Conservation (phyloP, 2,113 vertebrate species). For the Empidonax traillii region DNA sequence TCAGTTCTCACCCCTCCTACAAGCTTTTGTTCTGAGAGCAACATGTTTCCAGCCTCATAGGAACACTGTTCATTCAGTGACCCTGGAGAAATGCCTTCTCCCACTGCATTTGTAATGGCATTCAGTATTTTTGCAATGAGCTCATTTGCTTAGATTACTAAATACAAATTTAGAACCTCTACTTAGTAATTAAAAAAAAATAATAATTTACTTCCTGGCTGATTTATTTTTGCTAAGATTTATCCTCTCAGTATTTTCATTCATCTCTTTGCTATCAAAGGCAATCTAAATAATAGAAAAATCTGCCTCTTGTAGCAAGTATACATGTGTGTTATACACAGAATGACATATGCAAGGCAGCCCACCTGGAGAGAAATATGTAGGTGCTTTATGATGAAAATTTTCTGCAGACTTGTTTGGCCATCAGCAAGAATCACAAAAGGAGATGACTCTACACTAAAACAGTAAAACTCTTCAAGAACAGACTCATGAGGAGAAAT, state of each 20-base stretch:
- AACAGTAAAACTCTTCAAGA: neutral
- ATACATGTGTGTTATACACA: neutral
- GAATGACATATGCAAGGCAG: neutral
- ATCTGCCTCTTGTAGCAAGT: neutral
- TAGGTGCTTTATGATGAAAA: neutral
- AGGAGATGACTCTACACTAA: neutral
- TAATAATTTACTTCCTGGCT: neutral
- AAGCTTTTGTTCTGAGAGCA: neutral
- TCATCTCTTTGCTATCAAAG: neutral
- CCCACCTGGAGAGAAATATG: neutral
- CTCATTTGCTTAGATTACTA: neutral
- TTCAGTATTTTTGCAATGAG: neutral
- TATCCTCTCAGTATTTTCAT: neutral
- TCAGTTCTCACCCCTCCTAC: neutral
- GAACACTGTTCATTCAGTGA: neutral
- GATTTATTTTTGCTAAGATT: neutral
- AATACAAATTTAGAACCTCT: neutral
- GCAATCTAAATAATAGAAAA: neutral
- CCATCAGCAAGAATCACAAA: neutral
- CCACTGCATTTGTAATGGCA: neutral
- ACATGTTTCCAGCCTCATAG: neutral
- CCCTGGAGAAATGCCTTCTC: neutral
- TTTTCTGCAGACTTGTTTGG: neutral
- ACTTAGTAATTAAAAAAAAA: neutral
- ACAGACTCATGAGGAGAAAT: neutral